Percentiles rank a stretch among this genome's conserved stretches.
phyloP scores from a whole-genome alignment of 2,797 vertebrate genomes.

The Chelon auratus region DNA sequence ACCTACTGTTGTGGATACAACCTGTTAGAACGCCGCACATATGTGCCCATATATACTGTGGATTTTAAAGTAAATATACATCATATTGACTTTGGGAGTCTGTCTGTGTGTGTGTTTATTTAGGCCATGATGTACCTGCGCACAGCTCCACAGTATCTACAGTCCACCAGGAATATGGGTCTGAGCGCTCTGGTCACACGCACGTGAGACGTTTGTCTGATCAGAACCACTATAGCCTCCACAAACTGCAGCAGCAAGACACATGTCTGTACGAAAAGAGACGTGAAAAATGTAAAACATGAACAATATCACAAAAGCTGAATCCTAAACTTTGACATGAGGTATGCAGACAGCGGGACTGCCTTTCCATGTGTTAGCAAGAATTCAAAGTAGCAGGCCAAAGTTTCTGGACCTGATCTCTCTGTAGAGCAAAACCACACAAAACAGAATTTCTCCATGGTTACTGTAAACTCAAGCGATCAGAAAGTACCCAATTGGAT shows the following conservation, averaged over 20 bases:
- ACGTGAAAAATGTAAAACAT: slow-evolving; percentile 7
- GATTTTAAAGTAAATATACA: no score
- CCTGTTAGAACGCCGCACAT: no score
- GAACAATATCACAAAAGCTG: slow-evolving; percentile 7
- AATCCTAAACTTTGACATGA: background rate
- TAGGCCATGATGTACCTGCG: slow-evolving; percentile 85
- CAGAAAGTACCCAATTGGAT: background rate
- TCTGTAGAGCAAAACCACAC: background rate
- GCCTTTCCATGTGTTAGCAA: background rate
- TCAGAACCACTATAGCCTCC: slow-evolving; percentile 95
- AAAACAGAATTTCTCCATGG: background rate
- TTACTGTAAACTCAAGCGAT: background rate
- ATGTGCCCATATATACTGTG: no score
- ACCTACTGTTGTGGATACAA: no score
- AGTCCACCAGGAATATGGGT: slow-evolving; percentile 98
- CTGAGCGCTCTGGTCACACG: slow-evolving; percentile 95
- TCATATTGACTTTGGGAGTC: background rate
- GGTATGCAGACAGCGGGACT: slow-evolving; percentile 2
- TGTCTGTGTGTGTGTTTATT: background rate
- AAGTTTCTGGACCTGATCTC: slow-evolving; percentile 7
- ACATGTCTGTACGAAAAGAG: slow-evolving; percentile 81
- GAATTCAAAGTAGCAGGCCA: background rate
- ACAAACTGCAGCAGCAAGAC: slow-evolving; percentile 95
- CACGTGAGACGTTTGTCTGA: slow-evolving; percentile 95
- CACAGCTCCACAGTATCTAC: slow-evolving; percentile 95